A percentile compares a stretch with the other conserved stretches of the same genome.
phyloP scores from a whole-genome alignment of 2,113 vertebrate genomes.

The Tricholaema leucomelas region DNA sequence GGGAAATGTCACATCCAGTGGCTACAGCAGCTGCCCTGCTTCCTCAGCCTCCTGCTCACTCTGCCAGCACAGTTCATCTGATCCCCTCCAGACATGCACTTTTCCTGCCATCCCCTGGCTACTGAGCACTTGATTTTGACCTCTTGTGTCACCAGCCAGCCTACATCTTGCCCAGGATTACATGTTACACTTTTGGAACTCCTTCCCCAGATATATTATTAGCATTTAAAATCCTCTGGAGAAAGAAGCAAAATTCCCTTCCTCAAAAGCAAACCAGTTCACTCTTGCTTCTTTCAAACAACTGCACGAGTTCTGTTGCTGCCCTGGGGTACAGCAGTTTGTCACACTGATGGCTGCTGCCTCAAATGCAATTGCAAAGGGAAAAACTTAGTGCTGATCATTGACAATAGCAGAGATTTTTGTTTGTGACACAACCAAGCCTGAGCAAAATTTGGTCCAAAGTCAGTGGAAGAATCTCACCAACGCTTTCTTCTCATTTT shows the following conservation, averaged over 20 bases:
- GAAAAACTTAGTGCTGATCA: not conserved
- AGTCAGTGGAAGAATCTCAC: not conserved
- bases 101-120: not conserved
- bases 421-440: not conserved
- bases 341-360: not conserved
- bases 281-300: not conserved
- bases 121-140: not conserved
- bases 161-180: not conserved
- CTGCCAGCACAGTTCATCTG: not conserved
- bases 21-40: not conserved
- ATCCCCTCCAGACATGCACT: not conserved
- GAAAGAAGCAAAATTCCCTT: not conserved
- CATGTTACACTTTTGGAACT: not conserved
- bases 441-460: not conserved
- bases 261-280: not conserved
- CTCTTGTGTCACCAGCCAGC: not conserved
- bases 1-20: not conserved
- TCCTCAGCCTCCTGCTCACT: not conserved
- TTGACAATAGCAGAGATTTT: not conserved
- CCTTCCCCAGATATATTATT: not conserved
- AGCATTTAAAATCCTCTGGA: not conserved
- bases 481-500: not conserved
- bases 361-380: not conserved
- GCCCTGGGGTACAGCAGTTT: not conserved
- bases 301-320: not conserved